Evolutionary conservation across 2,888 invertebrate genomes (phyloP).

Genomic region (Orchesellides sinensis): DNA sequence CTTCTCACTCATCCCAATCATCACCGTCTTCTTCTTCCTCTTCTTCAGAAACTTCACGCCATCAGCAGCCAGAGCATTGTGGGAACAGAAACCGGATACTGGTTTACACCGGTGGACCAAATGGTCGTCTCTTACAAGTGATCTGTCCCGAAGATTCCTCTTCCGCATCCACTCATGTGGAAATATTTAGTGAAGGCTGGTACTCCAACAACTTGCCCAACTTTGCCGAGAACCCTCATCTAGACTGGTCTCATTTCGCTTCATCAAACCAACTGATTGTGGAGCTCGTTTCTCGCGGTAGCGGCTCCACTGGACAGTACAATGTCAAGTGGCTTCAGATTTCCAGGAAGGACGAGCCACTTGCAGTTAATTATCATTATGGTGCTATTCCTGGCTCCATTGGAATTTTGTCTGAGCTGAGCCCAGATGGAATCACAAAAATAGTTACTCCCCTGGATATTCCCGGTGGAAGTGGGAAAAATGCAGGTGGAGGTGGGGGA

Average conservation of each 20-base stretch:
- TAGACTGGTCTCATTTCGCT: constrained; percentile 64
- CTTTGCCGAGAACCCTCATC: constrained; percentile 67
- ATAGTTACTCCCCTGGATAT: constrained; percentile 50
- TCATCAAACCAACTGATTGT: constrained; percentile 67
- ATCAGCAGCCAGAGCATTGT: constrained; percentile 42
- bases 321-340: constrained; percentile 67
- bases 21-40: constrained; percentile 36
- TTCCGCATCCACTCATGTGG: constrained; percentile 57
- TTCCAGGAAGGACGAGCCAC: constrained; percentile 66
- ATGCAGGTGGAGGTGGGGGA: constrained; percentile 25
- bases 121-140: constrained; percentile 67
- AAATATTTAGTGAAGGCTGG: constrained; percentile 69
- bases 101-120: constrained; percentile 66
- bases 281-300: constrained; percentile 66
- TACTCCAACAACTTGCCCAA: constrained; percentile 63
- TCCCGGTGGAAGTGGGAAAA: constrained; percentile 2
- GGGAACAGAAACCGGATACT: constrained; percentile 65
- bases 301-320: constrained; percentile 60
- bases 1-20: constrained; percentile 13
- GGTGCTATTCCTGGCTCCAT: constrained; percentile 50
- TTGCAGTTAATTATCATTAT: constrained; percentile 58
- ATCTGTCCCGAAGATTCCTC: constrained; percentile 70
- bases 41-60: background rate
- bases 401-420: constrained; percentile 50
- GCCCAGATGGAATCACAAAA: constrained; percentile 52